phyloP scores from a whole-genome alignment of 2,797 vertebrate genomes.

The Alectoris magna region DNA sequence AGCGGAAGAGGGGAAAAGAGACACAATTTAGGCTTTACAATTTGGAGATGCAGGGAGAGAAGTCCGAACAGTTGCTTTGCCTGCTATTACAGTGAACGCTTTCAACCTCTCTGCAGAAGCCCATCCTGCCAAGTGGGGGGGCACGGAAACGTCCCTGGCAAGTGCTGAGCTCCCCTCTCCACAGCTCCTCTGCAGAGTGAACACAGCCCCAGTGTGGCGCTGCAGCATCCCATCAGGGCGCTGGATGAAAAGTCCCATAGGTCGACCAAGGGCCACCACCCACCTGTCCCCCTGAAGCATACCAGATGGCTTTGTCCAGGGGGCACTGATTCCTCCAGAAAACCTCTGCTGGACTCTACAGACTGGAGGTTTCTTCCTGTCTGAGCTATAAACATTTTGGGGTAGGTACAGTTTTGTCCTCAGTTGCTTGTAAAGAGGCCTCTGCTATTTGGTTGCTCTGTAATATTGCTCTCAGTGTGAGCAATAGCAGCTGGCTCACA shows the following conservation, averaged over 20 bases:
- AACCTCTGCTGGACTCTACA: neutral
- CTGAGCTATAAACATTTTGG: accelerated
- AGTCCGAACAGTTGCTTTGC: neutral
- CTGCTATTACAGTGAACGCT: neutral
- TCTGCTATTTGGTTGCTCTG: neutral
- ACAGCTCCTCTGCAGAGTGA: neutral
- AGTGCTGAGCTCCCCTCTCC: accelerated
- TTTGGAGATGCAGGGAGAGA: neutral
- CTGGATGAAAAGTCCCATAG: neutral
- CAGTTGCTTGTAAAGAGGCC: neutral
- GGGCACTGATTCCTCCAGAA: neutral
- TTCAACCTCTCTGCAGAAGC: neutral
- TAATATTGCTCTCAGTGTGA: neutral
- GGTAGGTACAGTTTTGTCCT: neutral
- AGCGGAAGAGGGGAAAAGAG: neutral
- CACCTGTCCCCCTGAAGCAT: accelerated
- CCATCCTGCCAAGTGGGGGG: neutral
- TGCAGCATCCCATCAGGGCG: accelerated
- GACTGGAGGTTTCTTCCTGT: neutral
- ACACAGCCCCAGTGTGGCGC: accelerated
- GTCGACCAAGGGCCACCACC: accelerated
- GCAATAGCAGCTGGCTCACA: neutral
- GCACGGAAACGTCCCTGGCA: neutral
- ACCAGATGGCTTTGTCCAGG: neutral
- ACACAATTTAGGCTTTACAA: neutral